Evolutionary conservation across 2,113 vertebrate species (phyloP).

Genomic region (Ctenomys sociabilis): DNA sequence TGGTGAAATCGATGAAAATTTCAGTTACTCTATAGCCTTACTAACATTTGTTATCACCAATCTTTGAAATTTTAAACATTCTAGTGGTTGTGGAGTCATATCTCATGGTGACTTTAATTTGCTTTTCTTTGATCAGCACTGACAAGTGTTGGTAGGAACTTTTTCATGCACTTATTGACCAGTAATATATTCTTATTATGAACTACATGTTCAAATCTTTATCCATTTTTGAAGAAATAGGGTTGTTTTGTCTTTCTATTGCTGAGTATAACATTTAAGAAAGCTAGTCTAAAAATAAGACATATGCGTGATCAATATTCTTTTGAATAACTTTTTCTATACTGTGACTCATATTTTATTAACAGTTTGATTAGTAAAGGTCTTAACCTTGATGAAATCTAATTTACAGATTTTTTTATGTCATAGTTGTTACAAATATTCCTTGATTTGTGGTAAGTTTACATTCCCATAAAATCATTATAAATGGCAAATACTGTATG

Average conservation of each 20-base stretch:
- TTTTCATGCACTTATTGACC: neutral
- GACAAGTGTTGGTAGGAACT: no score
- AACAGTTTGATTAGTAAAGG: neutral
- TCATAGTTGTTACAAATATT: neutral
- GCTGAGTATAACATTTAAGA: neutral
- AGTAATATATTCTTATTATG: neutral
- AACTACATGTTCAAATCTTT: slow-evolving; percentile 3
- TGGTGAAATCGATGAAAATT: neutral
- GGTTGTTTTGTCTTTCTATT: neutral
- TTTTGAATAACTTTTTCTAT: slow-evolving; percentile 20
- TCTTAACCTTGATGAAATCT: slow-evolving; percentile 29
- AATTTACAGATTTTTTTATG: slow-evolving; percentile 17
- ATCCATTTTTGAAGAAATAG: neutral
- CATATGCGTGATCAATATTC: neutral
- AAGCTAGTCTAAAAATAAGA: neutral
- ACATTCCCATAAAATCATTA: neutral
- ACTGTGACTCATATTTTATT: slow-evolving; percentile 24
- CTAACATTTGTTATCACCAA: no score
- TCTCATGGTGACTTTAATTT: no score
- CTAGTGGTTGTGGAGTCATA: no score
- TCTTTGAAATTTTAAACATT: no score
- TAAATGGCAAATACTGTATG: no score
- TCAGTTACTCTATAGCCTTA: no score
- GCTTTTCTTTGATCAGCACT: no score
- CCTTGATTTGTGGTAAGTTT: neutral